Evolutionary conservation across 2,888 invertebrate genomes (phyloP), one percentile per base, ranked within the genome.

Genomic region (Onthophagus sagittarius): DNA sequence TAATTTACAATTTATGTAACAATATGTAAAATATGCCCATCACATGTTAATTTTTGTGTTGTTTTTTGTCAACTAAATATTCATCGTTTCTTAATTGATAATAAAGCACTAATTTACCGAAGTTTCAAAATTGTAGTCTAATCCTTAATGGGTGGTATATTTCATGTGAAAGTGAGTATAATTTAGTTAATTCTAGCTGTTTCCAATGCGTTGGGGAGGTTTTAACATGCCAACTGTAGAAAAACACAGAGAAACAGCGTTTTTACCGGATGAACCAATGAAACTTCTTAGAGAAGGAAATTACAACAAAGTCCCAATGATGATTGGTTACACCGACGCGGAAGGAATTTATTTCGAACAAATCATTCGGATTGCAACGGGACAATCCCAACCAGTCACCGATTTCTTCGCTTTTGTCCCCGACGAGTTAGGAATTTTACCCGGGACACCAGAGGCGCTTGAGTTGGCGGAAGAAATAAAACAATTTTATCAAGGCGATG

Each of bases 301-400:
- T 39, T 75, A 71, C 63, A 76, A 70, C n/a, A 75, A 77, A 63
- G 71, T 77, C 11, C 74, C 77, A 1, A 65, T 73, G 9, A 72
- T 77, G 62, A 32, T 76, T n/a, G 77, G 77, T n/a, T 77, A 77
- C 63, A 76, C 72, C 32, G 74, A 75, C 9, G 67, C 64, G 0
- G 72, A 72, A 65, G 72, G 64, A 11, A 67, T 72, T 39, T 31
- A 15, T 11, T 23, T 71, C n/a, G 72, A 65, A 14, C 23, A 39
- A 14, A 32, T 23, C 2, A 2, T 31, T 9, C 15, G 67, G 9
- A 2, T 11, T 14, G 9, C 15, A 9, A n/a, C 7, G 6, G 72
- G 67, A 13, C 13, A 53, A 63, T 33, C 53, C 15, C 13, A 14
- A 32, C 15, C 64, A 14, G 32, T 39, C 23, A 53, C 39, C 6